phyloP scores from a whole-genome alignment of 1,140 invertebrate genomes.

The Diorhabda elongata region DNA sequence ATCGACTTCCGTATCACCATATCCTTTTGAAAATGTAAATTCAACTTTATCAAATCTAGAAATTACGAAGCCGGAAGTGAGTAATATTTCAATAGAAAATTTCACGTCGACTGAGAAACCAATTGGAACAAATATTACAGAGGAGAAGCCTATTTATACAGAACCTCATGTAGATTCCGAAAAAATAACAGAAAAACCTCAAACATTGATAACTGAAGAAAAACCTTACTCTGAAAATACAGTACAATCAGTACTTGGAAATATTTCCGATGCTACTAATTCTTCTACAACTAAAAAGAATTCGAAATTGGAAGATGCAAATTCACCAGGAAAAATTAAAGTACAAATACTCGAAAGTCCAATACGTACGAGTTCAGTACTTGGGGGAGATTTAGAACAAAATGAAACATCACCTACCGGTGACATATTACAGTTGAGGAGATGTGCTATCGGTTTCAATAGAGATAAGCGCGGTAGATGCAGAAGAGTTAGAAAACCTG shows the following conservation, averaged over 20 bases:
- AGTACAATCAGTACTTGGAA: background rate
- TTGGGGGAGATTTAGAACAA: constrained; percentile 24
- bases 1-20: constrained; percentile 32
- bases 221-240: too few species aligned
- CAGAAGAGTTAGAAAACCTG: constrained; percentile 37
- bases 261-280: constrained; percentile 24
- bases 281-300: constrained; percentile 14
- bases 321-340: constrained; percentile 34
- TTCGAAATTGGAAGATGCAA: constrained; percentile 7
- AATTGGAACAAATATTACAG: background rate
- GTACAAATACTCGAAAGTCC: constrained; percentile 32
- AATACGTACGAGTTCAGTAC: constrained; percentile 16
- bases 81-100: background rate
- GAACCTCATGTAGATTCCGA: background rate
- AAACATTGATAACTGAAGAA: too few species aligned
- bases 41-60: background rate
- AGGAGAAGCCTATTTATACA: background rate
- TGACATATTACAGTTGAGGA: constrained; percentile 32
- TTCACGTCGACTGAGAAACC: background rate
- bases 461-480: constrained; percentile 44
- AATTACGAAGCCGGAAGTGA: background rate
- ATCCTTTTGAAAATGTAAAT: constrained; percentile 5
- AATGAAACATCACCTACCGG: constrained; percentile 17
- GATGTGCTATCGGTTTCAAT: constrained; percentile 37
- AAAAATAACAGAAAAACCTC: too few species aligned